Evolutionary conservation across 1,140 invertebrate species (phyloP).

Genomic region (Pachypeltis micranthus): DNA sequence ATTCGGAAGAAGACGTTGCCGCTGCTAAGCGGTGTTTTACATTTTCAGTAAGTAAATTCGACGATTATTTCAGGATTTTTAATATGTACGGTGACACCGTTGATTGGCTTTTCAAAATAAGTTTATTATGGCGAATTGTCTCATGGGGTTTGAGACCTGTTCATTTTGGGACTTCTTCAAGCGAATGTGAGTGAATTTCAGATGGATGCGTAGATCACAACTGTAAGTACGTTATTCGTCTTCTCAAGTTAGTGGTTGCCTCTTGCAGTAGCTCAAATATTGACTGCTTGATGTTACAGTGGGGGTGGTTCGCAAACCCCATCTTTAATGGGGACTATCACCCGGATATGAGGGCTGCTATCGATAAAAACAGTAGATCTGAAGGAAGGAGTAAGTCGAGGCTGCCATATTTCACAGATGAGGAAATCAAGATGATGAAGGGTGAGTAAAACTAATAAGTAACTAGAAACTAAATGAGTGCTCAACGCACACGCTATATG

Average conservation of each 20-base stretch:
- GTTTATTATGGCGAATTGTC: not conserved
- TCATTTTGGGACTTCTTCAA: not conserved
- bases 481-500: too few species aligned
- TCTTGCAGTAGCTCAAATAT: not conserved
- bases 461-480: too few species aligned
- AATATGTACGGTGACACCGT: not conserved
- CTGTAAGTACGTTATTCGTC: too few species aligned
- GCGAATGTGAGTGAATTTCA: not conserved
- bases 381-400: slow-evolving; percentile 41
- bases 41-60: not conserved
- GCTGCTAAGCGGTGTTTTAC: not conserved
- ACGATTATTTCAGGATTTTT: not conserved
- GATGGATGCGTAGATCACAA: too few species aligned
- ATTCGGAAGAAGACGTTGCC: slow-evolving; percentile 5
- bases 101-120: not conserved
- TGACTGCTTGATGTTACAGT: slow-evolving; percentile 31
- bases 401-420: slow-evolving; percentile 39
- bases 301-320: slow-evolving; percentile 50
- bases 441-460: too few species aligned
- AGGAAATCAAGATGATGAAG: too few species aligned
- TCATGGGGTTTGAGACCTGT: not conserved
- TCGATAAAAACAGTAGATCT: slow-evolving; percentile 40
- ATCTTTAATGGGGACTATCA: slow-evolving; percentile 52
- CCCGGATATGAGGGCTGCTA: slow-evolving; percentile 38
- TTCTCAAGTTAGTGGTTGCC: not conserved